Evolutionary conservation across 2,113 vertebrate species (phyloP).

Genomic region (Oostethus manadensis): DNA sequence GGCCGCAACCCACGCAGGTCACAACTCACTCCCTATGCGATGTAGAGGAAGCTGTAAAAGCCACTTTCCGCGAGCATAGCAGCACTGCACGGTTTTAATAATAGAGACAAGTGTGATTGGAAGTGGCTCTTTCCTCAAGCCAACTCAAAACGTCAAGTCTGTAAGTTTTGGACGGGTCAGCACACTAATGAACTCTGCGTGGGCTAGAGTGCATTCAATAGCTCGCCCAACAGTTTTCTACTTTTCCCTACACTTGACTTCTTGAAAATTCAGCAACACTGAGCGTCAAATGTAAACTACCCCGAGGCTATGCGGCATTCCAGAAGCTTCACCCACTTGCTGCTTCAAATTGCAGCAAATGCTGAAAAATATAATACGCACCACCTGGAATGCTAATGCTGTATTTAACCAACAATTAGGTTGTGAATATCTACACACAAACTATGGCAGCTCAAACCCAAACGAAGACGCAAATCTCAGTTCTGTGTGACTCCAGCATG

Average conservation of each 20-base stretch:
- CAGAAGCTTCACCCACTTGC: conserved; percentile 4
- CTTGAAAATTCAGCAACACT: conserved; percentile 44
- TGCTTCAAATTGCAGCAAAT: conserved; percentile 31
- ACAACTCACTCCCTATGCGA: no score
- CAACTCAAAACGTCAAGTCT: neutral
- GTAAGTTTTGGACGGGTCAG: conserved; percentile 4
- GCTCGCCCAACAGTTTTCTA: conserved; percentile 19
- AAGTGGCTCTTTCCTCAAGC: neutral
- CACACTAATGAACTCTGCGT: conserved; percentile 3
- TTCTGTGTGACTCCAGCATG: no score
- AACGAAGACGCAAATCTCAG: no score
- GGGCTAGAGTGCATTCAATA: conserved; percentile 32
- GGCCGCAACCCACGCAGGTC: no score
- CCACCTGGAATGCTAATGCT: conserved; percentile 30
- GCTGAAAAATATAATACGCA: conserved; percentile 30
- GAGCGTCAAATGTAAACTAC: conserved; percentile 27
- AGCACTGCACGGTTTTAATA: neutral
- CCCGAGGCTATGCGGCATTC: conserved; percentile 42
- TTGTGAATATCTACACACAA: neutral
- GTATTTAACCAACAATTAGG: neutral
- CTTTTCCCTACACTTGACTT: conserved; percentile 22
- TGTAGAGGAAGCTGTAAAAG: neutral
- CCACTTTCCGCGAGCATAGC: neutral
- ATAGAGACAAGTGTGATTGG: neutral
- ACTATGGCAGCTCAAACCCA: no score